Percentiles rank a stretch among this genome's conserved stretches.
These are phyloP conservation scores for Peromyscus nudipes DNA, from an alignment of 2,797 vertebrate species.

Conservation along the genomic window DNA sequence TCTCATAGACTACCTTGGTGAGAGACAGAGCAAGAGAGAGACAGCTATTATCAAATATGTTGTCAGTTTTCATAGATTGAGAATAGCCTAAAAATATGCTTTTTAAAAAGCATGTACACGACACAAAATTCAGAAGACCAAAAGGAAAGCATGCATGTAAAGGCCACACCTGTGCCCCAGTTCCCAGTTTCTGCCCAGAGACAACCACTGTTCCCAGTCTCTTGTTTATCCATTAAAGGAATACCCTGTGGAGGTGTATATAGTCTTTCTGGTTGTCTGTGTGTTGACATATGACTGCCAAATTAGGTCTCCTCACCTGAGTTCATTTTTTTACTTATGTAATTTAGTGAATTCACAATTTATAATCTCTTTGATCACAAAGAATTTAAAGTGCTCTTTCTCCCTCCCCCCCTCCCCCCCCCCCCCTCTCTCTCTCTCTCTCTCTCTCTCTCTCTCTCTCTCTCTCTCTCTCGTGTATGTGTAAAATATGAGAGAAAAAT, in stretches of 20 bases:
- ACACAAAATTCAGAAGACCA: slow-evolving; percentile 20
- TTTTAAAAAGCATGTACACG: slow-evolving; percentile 7
- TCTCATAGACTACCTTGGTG: background rate
- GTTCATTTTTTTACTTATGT: background rate
- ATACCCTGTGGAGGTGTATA: background rate
- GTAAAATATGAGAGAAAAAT: background rate
- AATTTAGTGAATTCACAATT: background rate
- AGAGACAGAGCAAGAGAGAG: background rate
- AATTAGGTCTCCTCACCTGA: background rate
- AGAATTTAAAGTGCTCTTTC: background rate
- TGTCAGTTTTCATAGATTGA: background rate
- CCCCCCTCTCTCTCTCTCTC: background rate
- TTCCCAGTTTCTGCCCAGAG: slow-evolving; percentile 1
- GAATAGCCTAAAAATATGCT: background rate
- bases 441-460: background rate
- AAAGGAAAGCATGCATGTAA: background rate
- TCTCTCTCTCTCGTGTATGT: background rate
- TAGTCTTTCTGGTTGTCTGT: background rate
- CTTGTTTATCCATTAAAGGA: slow-evolving; percentile 31
- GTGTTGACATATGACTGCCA: background rate
- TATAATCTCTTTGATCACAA: background rate
- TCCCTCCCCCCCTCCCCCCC: background rate
- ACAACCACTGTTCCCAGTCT: background rate
- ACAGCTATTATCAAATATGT: background rate
- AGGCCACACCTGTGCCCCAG: background rate